A percentile compares a stretch with the other conserved stretches of the same genome.
These are phyloP conservation scores for Zootoca vivipara DNA, from an alignment of 2,113 vertebrate species.

Conservation along the genomic window DNA sequence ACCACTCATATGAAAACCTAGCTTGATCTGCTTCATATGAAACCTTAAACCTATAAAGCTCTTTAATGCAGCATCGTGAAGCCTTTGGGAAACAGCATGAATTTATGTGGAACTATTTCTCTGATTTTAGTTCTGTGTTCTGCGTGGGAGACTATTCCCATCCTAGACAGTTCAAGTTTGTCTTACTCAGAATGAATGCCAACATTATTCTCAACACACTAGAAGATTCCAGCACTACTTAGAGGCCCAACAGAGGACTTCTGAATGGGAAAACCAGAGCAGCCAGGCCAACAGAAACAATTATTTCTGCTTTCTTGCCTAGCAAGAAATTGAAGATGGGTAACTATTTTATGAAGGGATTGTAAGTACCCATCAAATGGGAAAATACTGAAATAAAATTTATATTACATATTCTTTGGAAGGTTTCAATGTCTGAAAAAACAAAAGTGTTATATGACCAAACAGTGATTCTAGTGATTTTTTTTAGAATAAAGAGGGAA, in stretches of 20 bases:
- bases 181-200: background rate
- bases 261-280: background rate
- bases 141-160: background rate
- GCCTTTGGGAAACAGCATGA: background rate
- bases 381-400: background rate
- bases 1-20: background rate
- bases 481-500: background rate
- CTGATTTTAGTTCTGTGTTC: background rate
- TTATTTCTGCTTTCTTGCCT: background rate
- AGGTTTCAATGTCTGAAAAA: background rate
- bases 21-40: slow-evolving; percentile 21
- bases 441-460: background rate
- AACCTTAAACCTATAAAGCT: background rate
- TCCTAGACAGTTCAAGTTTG: background rate
- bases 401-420: background rate
- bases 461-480: background rate
- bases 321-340: background rate
- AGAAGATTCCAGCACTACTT: background rate
- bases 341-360: background rate
- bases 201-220: background rate
- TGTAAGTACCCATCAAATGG: background rate
- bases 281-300: background rate
- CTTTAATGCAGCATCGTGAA: background rate
- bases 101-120: background rate
- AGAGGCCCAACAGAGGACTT: too few relatives aligned